Base-by-base conservation (phyloP, 2,113 vertebrate species). In the Rhynchopsitta pachyrhyncha region DNA sequence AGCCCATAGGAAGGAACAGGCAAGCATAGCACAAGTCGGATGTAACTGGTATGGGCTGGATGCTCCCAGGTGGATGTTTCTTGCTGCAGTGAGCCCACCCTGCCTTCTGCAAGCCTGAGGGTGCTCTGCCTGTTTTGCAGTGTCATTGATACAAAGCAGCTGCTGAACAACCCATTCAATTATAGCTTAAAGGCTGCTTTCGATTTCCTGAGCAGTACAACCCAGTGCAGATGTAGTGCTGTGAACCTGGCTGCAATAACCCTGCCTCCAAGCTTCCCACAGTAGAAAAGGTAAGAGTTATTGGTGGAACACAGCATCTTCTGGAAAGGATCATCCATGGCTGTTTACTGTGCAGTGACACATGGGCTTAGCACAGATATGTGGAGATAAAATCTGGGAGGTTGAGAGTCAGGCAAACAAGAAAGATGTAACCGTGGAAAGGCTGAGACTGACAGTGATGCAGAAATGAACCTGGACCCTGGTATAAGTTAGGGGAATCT, bases 1-100 rank as follows among this genome's bases (percentile, higher is more conserved):
- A 46, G 25, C 37, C 67, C 23, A 0, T 0, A 7, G 39, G 53
- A 1, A 13, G 57, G 7, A 31, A 4, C 17, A 20, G 76, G 47
- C 68, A 60, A 92, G 47, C 22, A 19, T 3, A 22, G 39, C 39
- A 17, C 23, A 7, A 79, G 25, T 7, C 44, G 49, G 44, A 7
- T 16, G 49, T 6, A 59, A 35, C 13, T 13, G 1, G 41, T 28
- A 71, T 0, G 7, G 44, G 27, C 44, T 44, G 60, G 49, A 29
- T 55, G 44, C 14, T 75, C 53, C 50, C 2, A 13, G 15, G n/a
- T 28, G 11, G 80, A 17, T 27, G 16, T 17, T 33, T 50, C 28
- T 35, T 9, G 17, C 53, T 11, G 55, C 33, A 35, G 49, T 17
- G 19, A 52, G 35, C 59, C 75, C 37, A 2, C 20, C 25, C 47